phyloP scores from a whole-genome alignment of 2,113 vertebrate species.

The Kryptolebias marmoratus region DNA sequence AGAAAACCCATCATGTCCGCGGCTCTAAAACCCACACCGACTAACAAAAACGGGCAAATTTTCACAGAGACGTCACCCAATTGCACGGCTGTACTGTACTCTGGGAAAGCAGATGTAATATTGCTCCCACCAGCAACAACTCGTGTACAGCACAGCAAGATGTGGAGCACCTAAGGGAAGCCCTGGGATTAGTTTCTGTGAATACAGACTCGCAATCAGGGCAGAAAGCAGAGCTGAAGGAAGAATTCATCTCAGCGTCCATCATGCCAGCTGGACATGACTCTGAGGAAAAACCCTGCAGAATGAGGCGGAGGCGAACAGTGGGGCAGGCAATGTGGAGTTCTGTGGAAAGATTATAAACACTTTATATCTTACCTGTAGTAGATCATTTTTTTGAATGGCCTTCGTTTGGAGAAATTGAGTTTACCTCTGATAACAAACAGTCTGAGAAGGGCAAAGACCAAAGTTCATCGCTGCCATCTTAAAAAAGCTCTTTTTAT shows the following conservation, averaged over 20 bases:
- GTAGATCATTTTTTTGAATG: no score
- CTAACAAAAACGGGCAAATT: background rate
- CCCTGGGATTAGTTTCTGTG: conserved; percentile 46
- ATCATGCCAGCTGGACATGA: conserved; percentile 10
- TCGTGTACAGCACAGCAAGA: conserved; percentile 39
- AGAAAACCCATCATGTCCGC: background rate
- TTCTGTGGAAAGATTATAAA: no score
- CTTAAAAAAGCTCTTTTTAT: no score
- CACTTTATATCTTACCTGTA: no score
- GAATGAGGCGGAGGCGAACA: background rate
- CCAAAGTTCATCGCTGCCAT: no score
- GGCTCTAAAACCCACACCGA: background rate
- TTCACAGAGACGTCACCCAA: conserved; percentile 34
- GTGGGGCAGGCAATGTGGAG: background rate
- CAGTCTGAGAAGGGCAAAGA: no score
- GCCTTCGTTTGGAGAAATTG: no score
- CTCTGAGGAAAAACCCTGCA: conserved; percentile 17
- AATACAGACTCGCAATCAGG: conserved; percentile 59
- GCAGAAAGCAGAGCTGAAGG: conserved; percentile 40
- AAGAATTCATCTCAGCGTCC: conserved; percentile 36
- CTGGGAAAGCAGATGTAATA: conserved; percentile 37
- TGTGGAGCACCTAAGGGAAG: conserved; percentile 35
- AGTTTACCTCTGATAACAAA: no score
- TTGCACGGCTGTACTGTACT: conserved; percentile 26
- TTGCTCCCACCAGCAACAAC: conserved; percentile 35